A percentile compares a stretch with the other conserved stretches of the same genome.
Conservation (phyloP, 2,113 vertebrate species). For the Lasiurus cinereus region DNA sequence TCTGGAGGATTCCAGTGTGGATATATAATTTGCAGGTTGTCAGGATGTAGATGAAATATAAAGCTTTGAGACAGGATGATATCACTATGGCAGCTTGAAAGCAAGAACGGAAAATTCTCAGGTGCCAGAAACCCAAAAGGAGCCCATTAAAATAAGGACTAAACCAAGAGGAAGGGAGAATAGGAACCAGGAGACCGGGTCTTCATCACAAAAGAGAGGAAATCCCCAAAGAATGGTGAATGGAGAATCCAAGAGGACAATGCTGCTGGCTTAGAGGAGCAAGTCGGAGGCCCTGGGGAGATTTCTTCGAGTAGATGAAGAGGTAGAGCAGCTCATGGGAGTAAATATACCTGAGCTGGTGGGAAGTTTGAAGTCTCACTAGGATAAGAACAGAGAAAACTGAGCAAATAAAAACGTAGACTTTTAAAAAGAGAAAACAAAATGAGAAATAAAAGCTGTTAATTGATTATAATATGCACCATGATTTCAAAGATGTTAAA, state of each 20-base stretch:
- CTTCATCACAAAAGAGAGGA: neutral
- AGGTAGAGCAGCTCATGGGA: too few relatives aligned
- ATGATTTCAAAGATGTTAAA: neutral
- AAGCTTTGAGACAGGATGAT: neutral
- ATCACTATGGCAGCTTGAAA: neutral
- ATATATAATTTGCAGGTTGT: neutral
- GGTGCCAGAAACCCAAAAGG: neutral
- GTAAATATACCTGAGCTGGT: too few relatives aligned
- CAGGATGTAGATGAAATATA: neutral
- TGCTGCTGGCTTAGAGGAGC: neutral
- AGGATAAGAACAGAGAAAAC: neutral
- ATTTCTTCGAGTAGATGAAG: neutral
- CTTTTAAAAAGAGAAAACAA: neutral
- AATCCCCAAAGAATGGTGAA: neutral
- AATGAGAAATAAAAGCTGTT: neutral
- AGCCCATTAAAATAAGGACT: neutral
- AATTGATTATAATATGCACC: neutral
- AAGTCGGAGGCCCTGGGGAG: neutral
- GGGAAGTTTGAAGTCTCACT: neutral
- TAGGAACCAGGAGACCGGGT: neutral
- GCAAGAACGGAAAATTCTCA: conserved; percentile 16
- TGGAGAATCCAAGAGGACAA: neutral
- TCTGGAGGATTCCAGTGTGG: neutral
- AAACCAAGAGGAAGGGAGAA: conserved; percentile 5
- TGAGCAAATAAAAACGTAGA: neutral